Evolutionary conservation across 2,888 invertebrate genomes (phyloP).

Genomic region (Drosophila basisetae): DNA sequence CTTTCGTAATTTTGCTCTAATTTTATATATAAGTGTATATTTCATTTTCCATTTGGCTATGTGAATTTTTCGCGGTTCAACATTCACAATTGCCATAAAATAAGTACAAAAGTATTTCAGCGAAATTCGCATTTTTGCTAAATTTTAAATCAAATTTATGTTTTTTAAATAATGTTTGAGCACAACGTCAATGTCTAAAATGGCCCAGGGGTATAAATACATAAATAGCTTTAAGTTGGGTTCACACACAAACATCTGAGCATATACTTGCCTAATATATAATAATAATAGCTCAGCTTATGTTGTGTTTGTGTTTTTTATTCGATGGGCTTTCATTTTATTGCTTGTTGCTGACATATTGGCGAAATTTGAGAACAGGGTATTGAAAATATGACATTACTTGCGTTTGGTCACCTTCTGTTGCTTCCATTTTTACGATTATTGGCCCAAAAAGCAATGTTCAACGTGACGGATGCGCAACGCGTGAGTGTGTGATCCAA

Average conservation of each 20-base stretch:
- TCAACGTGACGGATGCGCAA: conserved; percentile 48
- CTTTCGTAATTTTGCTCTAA: conserved; percentile 51
- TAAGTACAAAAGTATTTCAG: background rate
- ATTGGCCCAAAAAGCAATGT: conserved; percentile 32
- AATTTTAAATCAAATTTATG: background rate
- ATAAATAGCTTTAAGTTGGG: background rate
- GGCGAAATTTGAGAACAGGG: background rate
- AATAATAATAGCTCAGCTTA: conserved; percentile 2
- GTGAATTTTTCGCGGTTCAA: conserved; percentile 48
- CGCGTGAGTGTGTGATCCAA: conserved; percentile 22
- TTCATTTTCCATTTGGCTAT: conserved; percentile 37
- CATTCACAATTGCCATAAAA: background rate
- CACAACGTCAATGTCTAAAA: background rate
- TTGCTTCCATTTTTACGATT: conserved; percentile 56
- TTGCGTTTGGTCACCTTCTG: conserved; percentile 46
- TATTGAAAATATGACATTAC: conserved; percentile 12
- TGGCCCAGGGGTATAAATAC: background rate
- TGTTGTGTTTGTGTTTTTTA: background rate
- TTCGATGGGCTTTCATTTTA: conserved; percentile 1
- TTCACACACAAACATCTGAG: background rate
- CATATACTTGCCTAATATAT: background rate
- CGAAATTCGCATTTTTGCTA: background rate
- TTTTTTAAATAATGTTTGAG: background rate
- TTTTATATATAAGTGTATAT: conserved; percentile 49
- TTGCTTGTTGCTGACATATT: conserved; percentile 4